phyloP scores from a whole-genome alignment of 2,113 vertebrate genomes.

The Daubentonia madagascariensis region DNA sequence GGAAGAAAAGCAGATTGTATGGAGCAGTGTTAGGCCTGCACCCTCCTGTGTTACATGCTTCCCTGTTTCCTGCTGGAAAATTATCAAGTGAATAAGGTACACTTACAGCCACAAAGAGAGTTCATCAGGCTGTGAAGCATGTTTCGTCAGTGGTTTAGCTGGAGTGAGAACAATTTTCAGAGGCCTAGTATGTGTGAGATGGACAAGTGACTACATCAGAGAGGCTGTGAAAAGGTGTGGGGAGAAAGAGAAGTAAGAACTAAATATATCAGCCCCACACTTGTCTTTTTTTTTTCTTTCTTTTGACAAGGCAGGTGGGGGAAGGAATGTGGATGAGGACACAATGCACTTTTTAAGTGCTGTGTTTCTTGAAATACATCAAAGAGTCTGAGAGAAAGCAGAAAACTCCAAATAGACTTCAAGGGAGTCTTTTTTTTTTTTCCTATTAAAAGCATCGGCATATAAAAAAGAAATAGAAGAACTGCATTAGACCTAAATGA shows the following conservation, averaged over 20 bases:
- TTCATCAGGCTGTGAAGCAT: slow-evolving; percentile 32
- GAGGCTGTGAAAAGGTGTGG: slow-evolving; percentile 48
- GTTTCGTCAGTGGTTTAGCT: slow-evolving; percentile 58
- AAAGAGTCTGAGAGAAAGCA: slow-evolving; percentile 52
- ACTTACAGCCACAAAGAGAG: slow-evolving; percentile 49
- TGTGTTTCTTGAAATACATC: slow-evolving; percentile 51
- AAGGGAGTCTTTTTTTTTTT: background rate
- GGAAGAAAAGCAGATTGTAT: slow-evolving; percentile 37
- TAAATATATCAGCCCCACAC: slow-evolving; percentile 46
- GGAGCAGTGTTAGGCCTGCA: background rate
- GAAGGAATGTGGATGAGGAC: background rate
- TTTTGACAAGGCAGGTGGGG: background rate
- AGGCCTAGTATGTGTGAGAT: slow-evolving; percentile 65
- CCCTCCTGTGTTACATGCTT: background rate
- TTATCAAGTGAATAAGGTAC: slow-evolving; percentile 32
- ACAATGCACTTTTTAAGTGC: slow-evolving; percentile 48
- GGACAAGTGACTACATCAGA: slow-evolving; percentile 58
- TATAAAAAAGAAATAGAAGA: slow-evolving; percentile 57
- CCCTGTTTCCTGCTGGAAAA: slow-evolving; percentile 38
- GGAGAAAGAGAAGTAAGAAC: slow-evolving; percentile 49
- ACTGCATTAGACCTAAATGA: slow-evolving; percentile 41
- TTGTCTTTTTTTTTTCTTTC: background rate
- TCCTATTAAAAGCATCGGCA: background rate
- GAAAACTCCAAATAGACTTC: slow-evolving; percentile 49
- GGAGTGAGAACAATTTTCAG: slow-evolving; percentile 70